These are phyloP conservation scores for Lutraria lutraria DNA, from an alignment of 2,888 invertebrate species.

Conservation along the genomic window DNA sequence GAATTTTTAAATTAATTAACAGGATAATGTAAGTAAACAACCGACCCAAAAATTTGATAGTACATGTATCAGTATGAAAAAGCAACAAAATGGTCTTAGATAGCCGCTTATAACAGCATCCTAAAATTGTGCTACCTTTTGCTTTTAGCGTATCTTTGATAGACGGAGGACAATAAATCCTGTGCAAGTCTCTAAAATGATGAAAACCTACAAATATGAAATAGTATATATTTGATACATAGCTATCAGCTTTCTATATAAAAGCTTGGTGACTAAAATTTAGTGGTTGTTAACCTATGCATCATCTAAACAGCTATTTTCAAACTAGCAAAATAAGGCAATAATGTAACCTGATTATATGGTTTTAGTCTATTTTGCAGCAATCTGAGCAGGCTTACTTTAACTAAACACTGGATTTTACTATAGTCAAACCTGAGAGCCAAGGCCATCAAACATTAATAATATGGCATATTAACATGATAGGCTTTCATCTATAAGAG, in stretches of 20 bases:
- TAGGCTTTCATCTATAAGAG: too few relatives aligned
- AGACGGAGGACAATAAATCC: constrained; percentile 53
- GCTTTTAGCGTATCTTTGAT: constrained; percentile 56
- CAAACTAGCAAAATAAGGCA: not conserved
- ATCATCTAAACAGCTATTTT: not conserved
- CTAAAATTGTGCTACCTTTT: constrained; percentile 40
- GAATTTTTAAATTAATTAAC: not conserved
- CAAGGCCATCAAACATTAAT: too few relatives aligned
- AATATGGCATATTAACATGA: too few relatives aligned
- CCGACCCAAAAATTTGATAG: not conserved
- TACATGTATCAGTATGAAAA: not conserved
- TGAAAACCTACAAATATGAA: constrained; percentile 54
- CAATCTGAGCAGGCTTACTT: too few relatives aligned
- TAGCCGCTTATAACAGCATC: not conserved
- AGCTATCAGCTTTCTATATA: too few relatives aligned
- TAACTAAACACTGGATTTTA: too few relatives aligned
- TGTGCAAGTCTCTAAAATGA: constrained; percentile 53
- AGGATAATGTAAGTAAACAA: not conserved
- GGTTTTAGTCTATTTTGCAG: too few relatives aligned
- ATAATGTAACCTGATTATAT: too few relatives aligned
- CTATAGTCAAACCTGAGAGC: too few relatives aligned
- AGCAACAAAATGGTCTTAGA: not conserved
- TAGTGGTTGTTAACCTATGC: not conserved
- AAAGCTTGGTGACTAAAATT: too few relatives aligned
- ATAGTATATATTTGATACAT: not conserved